phyloP scores from a whole-genome alignment of 2,888 invertebrate genomes.

The Leistus spinibarbis region DNA sequence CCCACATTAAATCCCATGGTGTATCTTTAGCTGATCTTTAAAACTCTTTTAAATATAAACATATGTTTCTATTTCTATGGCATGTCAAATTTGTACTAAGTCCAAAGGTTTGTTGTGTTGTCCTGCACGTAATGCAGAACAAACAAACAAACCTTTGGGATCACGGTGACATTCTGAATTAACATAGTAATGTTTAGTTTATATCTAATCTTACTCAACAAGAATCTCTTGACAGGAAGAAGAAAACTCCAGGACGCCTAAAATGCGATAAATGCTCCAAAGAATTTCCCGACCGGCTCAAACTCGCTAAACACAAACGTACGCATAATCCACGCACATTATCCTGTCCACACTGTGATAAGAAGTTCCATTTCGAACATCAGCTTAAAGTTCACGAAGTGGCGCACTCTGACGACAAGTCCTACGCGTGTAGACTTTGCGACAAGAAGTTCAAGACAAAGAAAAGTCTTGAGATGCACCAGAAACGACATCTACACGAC shows the following conservation, averaged over 20 bases:
- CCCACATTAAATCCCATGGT: constrained; percentile 57
- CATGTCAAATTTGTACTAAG: too few relatives aligned
- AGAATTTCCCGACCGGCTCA: not conserved
- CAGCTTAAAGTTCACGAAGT: constrained; percentile 41
- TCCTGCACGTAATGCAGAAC: too few relatives aligned
- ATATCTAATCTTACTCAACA: not conserved
- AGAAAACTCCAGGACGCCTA: not conserved
- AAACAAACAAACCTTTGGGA: too few relatives aligned
- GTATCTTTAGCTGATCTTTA: constrained; percentile 17
- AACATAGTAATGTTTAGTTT: not conserved
- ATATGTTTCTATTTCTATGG: too few relatives aligned
- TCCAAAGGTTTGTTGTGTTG: too few relatives aligned
- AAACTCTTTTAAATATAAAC: not conserved
- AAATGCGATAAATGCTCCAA: not conserved
- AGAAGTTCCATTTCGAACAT: constrained; percentile 40
- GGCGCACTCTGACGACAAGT: constrained; percentile 52
- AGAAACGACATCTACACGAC: constrained; percentile 33
- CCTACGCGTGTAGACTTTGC: constrained; percentile 59
- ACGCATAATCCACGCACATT: not conserved
- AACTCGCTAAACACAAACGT: not conserved
- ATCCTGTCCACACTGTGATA: constrained; percentile 40
- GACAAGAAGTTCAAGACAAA: constrained; percentile 56
- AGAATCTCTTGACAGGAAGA: not conserved
- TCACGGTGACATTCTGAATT: not conserved
- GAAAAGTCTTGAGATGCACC: constrained; percentile 49